phyloP scores from a whole-genome alignment of 1,140 invertebrate genomes.

The Drosophila elegans region DNA sequence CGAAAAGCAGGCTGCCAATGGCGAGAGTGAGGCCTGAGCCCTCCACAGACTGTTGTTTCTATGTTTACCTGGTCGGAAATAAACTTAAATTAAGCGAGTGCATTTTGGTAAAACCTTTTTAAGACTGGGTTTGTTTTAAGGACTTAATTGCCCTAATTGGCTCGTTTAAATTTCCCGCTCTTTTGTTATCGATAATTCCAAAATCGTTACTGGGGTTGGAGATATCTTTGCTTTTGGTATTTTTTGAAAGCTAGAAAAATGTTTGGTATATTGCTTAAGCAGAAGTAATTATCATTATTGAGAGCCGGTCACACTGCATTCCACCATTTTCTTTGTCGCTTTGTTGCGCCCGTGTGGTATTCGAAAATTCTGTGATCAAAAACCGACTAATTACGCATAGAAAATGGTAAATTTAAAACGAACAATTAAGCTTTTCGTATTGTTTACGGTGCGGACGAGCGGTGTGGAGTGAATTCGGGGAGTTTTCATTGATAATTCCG shows the following conservation, averaged over 20 bases:
- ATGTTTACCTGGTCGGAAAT: conserved; percentile 16
- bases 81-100: conserved; percentile 4
- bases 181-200: too few species aligned
- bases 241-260: too few species aligned
- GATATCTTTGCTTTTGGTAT: too few species aligned
- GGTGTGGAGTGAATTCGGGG: conserved; percentile 15
- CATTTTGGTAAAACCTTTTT: too few species aligned
- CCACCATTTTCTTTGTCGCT: conserved; percentile 80
- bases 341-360: conserved; percentile 64
- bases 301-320: neutral
- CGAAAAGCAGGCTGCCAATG: conserved; percentile 6
- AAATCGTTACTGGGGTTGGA: too few species aligned
- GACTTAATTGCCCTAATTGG: too few species aligned
- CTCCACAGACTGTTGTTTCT: conserved; percentile 5
- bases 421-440: conserved; percentile 16
- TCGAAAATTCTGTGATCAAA: conserved; percentile 76
- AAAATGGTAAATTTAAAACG: conserved; percentile 69
- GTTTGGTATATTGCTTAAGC: too few species aligned
- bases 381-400: conserved; percentile 62
- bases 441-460: conserved; percentile 46
- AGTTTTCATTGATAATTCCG: conserved; percentile 67
- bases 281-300: neutral
- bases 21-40: neutral
- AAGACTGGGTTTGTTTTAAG: too few species aligned
- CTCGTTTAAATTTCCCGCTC: too few species aligned